Percentiles rank a stretch among this genome's conserved stretches.
phyloP scores from a whole-genome alignment of 2,888 invertebrate species.

The Uropetala carovei region DNA sequence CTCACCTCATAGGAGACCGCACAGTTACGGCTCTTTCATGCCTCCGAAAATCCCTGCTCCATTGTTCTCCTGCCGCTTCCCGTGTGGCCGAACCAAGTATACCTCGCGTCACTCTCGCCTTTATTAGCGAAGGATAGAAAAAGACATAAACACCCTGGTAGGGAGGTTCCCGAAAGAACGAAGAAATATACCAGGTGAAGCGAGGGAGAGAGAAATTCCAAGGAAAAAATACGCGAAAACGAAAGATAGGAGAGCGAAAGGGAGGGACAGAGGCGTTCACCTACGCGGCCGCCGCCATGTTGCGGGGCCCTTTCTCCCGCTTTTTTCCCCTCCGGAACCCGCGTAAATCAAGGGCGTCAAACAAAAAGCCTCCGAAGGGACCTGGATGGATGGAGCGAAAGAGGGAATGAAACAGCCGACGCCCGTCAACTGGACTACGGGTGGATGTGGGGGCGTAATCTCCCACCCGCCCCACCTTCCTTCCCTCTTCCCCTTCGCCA shows the following conservation, averaged over 20 bases:
- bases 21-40: no score
- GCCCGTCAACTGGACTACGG: slow-evolving; percentile 23
- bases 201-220: neutral
- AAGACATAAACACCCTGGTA: no score
- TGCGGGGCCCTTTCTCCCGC: neutral
- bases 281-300: slow-evolving; percentile 24
- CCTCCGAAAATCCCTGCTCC: no score
- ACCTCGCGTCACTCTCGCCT: no score
- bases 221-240: neutral
- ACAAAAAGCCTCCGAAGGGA: slow-evolving; percentile 55
- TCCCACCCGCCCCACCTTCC: neutral
- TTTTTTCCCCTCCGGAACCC: neutral
- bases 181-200: no score
- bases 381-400: slow-evolving; percentile 25
- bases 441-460: slow-evolving; percentile 34
- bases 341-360: slow-evolving; percentile 63
- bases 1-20: no score
- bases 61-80: no score
- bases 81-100: no score
- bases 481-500: neutral
- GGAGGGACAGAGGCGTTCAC: slow-evolving; percentile 25
- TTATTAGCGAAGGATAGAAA: no score
- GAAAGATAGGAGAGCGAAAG: neutral
- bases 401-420: slow-evolving; percentile 61
- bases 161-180: no score